phyloP scores from a whole-genome alignment of 1,140 invertebrate species.

The Drosophila bipectinata region DNA sequence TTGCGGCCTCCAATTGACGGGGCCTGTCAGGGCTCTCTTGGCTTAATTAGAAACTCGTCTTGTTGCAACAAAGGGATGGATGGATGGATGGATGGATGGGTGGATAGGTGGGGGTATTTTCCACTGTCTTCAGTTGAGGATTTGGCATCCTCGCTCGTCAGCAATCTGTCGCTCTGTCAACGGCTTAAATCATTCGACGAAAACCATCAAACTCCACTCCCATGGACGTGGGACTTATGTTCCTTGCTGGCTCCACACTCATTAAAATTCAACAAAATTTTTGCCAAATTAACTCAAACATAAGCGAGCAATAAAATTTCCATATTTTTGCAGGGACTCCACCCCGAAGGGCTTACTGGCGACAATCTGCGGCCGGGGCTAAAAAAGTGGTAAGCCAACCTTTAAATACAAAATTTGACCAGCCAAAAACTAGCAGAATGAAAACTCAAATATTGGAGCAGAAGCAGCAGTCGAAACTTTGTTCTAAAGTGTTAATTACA shows the following conservation, averaged over 20 bases:
- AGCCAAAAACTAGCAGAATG: conserved; percentile 64
- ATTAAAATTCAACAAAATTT: conserved; percentile 83
- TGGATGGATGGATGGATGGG: neutral
- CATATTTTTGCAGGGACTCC: conserved; percentile 62
- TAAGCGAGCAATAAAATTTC: conserved; percentile 82
- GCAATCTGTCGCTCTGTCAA: conserved; percentile 37
- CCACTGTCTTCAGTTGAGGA: conserved; percentile 19
- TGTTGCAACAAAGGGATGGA: conserved; percentile 1
- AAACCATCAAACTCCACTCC: conserved; percentile 11
- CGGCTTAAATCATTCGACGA: conserved; percentile 56
- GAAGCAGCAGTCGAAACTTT: conserved; percentile 53
- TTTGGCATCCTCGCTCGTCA: conserved; percentile 13
- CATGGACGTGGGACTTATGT: conserved; percentile 62
- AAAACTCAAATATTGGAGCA: conserved; percentile 76
- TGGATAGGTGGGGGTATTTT: conserved; percentile 1
- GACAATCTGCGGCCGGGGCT: conserved; percentile 20
- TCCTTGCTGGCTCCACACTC: conserved; percentile 69
- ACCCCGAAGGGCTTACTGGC: neutral
- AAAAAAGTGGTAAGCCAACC: conserved; percentile 37
- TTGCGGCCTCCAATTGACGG: conserved; percentile 62
- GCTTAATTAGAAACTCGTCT: conserved; percentile 77
- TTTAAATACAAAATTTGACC: conserved; percentile 37
- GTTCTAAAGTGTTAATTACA: conserved; percentile 74
- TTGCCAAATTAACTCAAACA: conserved; percentile 83
- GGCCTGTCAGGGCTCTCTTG: conserved; percentile 58